A percentile compares a stretch with the other conserved stretches of the same genome.
Conservation (phyloP, 2,797 vertebrate species). For the Sphenopsis melanotis region DNA sequence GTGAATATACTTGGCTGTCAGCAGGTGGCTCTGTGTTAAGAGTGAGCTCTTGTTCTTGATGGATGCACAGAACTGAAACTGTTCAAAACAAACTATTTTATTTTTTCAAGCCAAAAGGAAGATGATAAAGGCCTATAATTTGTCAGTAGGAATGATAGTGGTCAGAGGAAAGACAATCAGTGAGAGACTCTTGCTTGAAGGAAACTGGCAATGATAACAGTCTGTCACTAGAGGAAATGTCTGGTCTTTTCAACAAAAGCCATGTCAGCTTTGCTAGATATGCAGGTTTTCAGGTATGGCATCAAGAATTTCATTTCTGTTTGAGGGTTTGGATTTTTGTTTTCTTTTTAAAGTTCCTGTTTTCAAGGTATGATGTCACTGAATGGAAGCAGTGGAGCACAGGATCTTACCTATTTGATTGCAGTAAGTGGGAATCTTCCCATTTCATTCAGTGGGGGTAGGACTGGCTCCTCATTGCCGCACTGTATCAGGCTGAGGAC, state of each 20-base stretch:
- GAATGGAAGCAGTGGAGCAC: background rate
- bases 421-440: background rate
- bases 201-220: background rate
- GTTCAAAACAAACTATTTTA: background rate
- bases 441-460: background rate
- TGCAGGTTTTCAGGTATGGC: background rate
- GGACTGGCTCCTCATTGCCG: background rate
- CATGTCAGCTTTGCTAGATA: background rate
- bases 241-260: background rate
- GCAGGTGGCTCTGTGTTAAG: slow-evolving; percentile 26
- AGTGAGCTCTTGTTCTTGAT: background rate
- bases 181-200: background rate
- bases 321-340: background rate
- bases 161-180: background rate
- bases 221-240: background rate
- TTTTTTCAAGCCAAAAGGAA: background rate
- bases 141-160: background rate
- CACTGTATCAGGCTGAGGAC: no score
- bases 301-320: background rate
- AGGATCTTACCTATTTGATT: background rate
- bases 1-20: background rate
- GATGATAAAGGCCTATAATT: background rate
- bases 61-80: background rate
- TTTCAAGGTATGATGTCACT: background rate
- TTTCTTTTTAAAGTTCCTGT: background rate